Evolutionary conservation across 2,113 vertebrate genomes (phyloP), one percentile per base, ranked within the genome.

Genomic region (Aphyosemion australe): DNA sequence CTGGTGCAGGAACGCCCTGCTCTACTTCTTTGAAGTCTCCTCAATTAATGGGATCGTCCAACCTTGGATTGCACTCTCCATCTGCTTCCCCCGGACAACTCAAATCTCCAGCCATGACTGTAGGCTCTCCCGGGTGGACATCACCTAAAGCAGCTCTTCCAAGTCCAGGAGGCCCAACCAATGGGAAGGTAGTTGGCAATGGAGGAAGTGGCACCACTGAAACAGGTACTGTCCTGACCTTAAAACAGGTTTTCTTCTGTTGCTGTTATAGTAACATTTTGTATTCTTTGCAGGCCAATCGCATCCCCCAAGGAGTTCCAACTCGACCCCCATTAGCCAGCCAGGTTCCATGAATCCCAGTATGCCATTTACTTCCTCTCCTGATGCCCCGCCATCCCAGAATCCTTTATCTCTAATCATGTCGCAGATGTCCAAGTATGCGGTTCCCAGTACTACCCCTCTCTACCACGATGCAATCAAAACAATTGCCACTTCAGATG

Each of bases 381-480:
- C 95, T 41, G 96, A 96, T 72, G 93, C 92, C 55, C 82, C 93
- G 14, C 92, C 95, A 12, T 92, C 96, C 65, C 96, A 96, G 93
- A 98, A 99, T 80, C 97, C 97, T 32, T 87, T 99, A 64, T 97
- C 97, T 0, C 91, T 99, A 66, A 99, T 99, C 90, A 99, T 99
- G 96, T 96, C 96, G 39, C 97, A 98, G 93, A 98, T 99, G 97
- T 99, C 97, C 80, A 98, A 98, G 87, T 99, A 98, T 1, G 97
- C 97, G 76, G 95, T 99, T 94, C 96, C 97, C 72, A 98, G 96
- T 88, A 94, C 96, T 73, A 98, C 96, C 11, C 97, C 97, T 0
- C 95, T 99, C 41, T 99, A 99, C 91, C 97, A 99, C 83, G 97
- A 99, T 3, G 96, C 97, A 83, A 99, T 99, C 93, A 99, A 99